Conservation (phyloP, 2,888 invertebrate species). For the Pegoplata infirma region DNA sequence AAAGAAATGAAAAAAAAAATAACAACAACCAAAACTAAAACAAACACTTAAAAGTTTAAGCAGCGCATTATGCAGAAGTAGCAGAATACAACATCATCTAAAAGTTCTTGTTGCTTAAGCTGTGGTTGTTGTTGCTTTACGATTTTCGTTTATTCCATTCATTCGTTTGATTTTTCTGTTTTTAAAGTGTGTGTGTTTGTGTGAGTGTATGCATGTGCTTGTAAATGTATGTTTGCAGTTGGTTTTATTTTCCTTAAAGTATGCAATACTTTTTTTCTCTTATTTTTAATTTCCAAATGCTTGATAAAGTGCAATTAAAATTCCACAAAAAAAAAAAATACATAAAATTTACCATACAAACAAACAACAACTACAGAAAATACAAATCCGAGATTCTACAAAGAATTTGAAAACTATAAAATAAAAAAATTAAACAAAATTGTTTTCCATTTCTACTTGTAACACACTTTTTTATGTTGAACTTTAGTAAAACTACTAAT, state of each 20-base stretch:
- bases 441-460: background rate
- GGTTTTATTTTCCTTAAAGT: constrained; percentile 14
- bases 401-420: constrained; percentile 1
- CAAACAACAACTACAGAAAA: background rate
- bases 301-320: constrained; percentile 52
- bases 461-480: background rate
- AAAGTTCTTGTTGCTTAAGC: background rate
- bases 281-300: constrained; percentile 24
- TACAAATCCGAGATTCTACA: constrained; percentile 18
- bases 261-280: constrained; percentile 29
- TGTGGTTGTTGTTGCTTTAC: background rate
- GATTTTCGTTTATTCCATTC: background rate
- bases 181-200: too few species aligned
- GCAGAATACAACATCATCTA: constrained; percentile 16
- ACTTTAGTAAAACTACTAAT: background rate
- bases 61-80: constrained; percentile 30
- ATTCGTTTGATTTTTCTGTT: background rate
- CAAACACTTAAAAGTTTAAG: constrained; percentile 56
- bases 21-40: constrained; percentile 28
- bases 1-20: background rate
- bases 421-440: constrained; percentile 23
- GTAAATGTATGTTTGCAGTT: constrained; percentile 15
- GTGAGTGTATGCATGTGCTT: background rate
- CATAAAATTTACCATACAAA: background rate
- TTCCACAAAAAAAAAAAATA: constrained; percentile 12